Conservation (phyloP, 2,113 vertebrate genomes). For the Nanorana parkeri region DNA sequence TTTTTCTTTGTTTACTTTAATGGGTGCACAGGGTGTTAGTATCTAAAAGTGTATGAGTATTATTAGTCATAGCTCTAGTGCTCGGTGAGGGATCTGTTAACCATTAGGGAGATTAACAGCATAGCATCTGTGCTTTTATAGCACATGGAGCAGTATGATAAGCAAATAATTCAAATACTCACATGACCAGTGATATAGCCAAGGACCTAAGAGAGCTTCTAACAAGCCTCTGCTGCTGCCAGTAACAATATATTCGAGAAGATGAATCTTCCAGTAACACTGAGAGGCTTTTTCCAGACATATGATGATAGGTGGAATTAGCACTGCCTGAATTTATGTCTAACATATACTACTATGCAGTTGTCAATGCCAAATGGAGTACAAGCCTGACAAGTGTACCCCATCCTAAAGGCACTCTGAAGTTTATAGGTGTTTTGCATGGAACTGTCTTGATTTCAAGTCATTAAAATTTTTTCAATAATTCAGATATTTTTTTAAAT, state of each 20-base stretch:
- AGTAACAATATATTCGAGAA: conserved; percentile 18
- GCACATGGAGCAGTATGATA: background rate
- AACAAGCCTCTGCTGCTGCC: background rate
- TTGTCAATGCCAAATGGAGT: conserved; percentile 2
- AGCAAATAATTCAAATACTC: conserved; percentile 4
- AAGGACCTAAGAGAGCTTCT: background rate
- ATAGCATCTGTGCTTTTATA: conserved; percentile 15
- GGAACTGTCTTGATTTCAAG: too few relatives aligned
- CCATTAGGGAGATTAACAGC: conserved; percentile 33
- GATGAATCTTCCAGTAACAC: background rate
- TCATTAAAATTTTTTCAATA: too few relatives aligned
- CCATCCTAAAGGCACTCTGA: too few relatives aligned
- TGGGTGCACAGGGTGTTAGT: too few relatives aligned
- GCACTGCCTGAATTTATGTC: conserved; percentile 5
- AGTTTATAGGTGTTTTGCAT: too few relatives aligned
- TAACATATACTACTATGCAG: background rate
- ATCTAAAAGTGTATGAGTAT: background rate
- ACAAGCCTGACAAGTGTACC: background rate
- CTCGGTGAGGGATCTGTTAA: background rate
- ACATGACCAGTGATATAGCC: background rate
- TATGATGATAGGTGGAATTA: conserved; percentile 16
- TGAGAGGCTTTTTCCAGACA: background rate
- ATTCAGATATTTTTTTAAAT: too few relatives aligned
- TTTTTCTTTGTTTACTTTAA: too few relatives aligned
- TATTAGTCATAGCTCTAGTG: background rate